Evolutionary conservation across 2,113 vertebrate genomes (phyloP).

Genomic region (Oryzias curvinotus): DNA sequence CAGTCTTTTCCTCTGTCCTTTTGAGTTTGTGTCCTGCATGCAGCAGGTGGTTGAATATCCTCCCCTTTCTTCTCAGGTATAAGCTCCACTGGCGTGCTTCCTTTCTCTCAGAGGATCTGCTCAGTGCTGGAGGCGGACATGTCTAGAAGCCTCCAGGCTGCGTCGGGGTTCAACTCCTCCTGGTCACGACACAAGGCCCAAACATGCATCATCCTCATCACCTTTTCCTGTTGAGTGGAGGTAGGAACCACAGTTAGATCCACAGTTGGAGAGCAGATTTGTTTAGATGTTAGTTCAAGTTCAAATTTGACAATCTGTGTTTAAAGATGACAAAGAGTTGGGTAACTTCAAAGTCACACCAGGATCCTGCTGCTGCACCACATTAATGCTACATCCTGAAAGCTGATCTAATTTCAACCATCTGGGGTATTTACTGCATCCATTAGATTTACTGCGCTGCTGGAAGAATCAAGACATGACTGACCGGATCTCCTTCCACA

Average conservation of each 20-base stretch:
- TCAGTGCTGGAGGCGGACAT: conserved; percentile 92
- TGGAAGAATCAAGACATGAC: conserved; percentile 50
- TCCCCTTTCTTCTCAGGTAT: conserved; percentile 8
- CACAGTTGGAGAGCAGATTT: neutral
- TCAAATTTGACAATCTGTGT: too few relatives aligned
- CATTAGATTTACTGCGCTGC: conserved; percentile 1
- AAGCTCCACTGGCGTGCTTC: conserved; percentile 1
- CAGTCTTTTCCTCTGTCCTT: conserved; percentile 8
- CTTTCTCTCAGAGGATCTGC: conserved; percentile 83
- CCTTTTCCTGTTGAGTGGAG: conserved; percentile 84
- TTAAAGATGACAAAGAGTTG: too few relatives aligned
- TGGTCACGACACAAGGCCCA: conserved; percentile 96
- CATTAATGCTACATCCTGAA: neutral
- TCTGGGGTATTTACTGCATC: conserved; percentile 12
- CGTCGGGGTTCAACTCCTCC: conserved; percentile 89
- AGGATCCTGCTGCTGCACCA: neutral
- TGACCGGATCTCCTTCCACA: conserved; percentile 93
- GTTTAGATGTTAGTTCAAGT: too few relatives aligned
- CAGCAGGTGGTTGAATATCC: conserved; percentile 13
- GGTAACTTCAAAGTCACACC: too few relatives aligned
- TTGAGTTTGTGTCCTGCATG: conserved; percentile 14
- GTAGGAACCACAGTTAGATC: conserved; percentile 17
- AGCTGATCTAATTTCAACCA: conserved; percentile 11
- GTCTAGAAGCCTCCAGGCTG: conserved; percentile 94
- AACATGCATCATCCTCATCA: conserved; percentile 91